phyloP scores from a whole-genome alignment of 2,888 invertebrate genomes.

The Petrolisthes manimaculis region DNA sequence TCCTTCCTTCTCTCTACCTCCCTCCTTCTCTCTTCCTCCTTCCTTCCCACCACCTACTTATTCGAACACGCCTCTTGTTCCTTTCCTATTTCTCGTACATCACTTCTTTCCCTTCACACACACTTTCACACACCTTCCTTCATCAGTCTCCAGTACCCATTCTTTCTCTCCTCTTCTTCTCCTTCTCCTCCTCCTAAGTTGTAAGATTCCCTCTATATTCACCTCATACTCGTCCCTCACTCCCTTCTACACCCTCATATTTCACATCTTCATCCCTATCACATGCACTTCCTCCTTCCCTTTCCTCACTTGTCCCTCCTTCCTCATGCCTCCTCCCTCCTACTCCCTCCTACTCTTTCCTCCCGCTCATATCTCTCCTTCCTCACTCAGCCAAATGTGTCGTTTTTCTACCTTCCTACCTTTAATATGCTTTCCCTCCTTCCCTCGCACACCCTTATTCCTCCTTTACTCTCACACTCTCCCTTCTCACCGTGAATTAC shows the following conservation, averaged over 20 bases:
- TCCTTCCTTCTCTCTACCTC: neutral
- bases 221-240: neutral
- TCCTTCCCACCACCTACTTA: neutral
- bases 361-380: neutral
- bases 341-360: neutral
- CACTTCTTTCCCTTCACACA: neutral
- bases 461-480: conserved; percentile 5
- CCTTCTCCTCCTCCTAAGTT: neutral
- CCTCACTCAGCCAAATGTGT: too few species aligned
- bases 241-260: neutral
- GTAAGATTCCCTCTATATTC: neutral
- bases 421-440: too few species aligned
- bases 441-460: neutral
- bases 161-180: neutral
- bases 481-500: neutral
- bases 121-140: neutral
- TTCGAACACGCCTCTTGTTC: neutral
- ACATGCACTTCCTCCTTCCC: neutral
- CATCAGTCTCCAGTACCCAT: too few species aligned
- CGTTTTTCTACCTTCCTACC: too few species aligned
- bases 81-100: neutral
- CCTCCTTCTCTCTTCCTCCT: neutral
- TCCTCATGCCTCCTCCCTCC: neutral
- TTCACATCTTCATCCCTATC: neutral
- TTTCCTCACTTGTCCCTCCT: neutral